Conservation (phyloP, 2,113 vertebrate species). For the Coturnix japonica region DNA sequence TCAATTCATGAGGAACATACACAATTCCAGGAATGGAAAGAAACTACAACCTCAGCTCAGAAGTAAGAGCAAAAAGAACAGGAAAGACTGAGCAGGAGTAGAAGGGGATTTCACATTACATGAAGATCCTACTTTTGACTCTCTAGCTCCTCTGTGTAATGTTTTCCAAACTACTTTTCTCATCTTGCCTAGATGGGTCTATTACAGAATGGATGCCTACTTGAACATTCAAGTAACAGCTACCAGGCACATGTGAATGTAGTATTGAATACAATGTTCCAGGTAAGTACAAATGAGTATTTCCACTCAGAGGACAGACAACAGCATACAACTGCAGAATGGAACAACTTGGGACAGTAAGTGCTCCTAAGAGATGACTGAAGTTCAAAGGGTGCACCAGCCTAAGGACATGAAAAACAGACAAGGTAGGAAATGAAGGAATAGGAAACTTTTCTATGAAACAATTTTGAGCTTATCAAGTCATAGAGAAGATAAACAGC, state of each 20-base stretch:
- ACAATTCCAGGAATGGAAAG: background rate
- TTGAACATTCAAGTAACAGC: background rate
- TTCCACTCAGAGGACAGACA: background rate
- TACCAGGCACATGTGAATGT: background rate
- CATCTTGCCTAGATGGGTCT: background rate
- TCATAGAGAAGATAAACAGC: background rate
- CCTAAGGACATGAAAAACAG: background rate
- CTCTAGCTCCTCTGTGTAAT: background rate
- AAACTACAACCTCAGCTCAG: background rate
- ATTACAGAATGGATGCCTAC: background rate
- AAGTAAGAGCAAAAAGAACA: background rate
- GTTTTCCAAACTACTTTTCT: background rate
- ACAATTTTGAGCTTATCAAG: background rate
- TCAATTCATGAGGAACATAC: background rate
- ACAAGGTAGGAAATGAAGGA: background rate
- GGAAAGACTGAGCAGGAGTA: background rate
- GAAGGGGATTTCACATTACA: background rate
- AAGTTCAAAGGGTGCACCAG: background rate
- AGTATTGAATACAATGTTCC: background rate
- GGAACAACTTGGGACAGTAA: background rate
- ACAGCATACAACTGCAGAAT: background rate
- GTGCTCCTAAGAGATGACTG: rapidly evolving
- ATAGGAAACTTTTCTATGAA: background rate
- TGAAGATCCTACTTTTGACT: background rate
- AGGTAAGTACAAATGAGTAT: background rate